Conservation (phyloP, 2,113 vertebrate genomes). For the Uropsilus gracilis region DNA sequence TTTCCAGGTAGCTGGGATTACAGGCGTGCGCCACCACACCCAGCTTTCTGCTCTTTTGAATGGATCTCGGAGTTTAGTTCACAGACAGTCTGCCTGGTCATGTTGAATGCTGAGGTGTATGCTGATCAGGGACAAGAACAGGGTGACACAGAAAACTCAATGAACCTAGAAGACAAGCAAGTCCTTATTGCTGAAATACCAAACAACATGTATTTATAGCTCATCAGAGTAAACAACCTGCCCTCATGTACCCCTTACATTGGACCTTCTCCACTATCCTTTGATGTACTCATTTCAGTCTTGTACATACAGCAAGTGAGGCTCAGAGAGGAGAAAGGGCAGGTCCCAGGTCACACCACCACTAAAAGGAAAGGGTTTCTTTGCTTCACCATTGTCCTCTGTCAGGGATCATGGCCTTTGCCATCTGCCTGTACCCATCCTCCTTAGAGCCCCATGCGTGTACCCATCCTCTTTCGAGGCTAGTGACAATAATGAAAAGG, state of each 20-base stretch:
- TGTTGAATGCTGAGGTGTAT: background rate
- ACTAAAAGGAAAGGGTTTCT: background rate
- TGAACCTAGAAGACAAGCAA: background rate
- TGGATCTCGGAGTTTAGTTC: background rate
- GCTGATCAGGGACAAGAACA: background rate
- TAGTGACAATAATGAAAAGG: background rate
- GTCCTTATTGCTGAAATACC: background rate
- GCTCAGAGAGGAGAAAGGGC: background rate
- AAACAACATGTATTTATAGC: background rate
- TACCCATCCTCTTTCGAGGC: background rate
- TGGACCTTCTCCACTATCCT: background rate
- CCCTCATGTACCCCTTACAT: background rate
- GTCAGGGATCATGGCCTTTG: background rate
- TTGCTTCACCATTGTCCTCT: background rate
- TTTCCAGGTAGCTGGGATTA: too few species aligned
- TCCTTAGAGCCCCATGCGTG: background rate
- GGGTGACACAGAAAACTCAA: background rate
- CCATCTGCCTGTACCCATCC: background rate
- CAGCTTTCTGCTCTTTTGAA: slow-evolving; percentile 34
- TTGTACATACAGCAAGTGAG: slow-evolving; percentile 13
- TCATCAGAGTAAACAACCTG: background rate
- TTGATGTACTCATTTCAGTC: background rate
- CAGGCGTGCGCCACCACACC: too few species aligned
- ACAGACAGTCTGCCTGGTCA: slow-evolving; percentile 21
- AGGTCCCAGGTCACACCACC: background rate